phyloP scores from a whole-genome alignment of 2,113 vertebrate species.

The Oncorhynchus keta region DNA sequence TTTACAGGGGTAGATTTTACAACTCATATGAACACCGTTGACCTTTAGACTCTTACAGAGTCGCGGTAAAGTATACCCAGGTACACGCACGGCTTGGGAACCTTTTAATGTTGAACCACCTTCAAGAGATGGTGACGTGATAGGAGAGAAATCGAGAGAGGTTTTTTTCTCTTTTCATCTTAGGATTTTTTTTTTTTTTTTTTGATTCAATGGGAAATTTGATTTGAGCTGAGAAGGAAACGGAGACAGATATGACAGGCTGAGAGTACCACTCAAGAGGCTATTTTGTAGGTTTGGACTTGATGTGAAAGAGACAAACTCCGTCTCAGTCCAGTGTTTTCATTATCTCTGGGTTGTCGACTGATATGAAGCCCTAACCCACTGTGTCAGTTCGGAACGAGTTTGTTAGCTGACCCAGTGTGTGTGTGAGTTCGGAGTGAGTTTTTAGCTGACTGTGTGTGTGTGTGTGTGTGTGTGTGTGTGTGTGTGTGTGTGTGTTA shows the following conservation, averaged over 20 bases:
- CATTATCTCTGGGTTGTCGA: conserved; percentile 37
- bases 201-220: conserved; percentile 6
- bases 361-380: conserved; percentile 38
- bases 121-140: conserved; percentile 5
- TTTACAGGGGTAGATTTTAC: conserved; percentile 45
- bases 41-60: conserved; percentile 29
- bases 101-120: background rate
- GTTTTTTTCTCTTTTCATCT: background rate
- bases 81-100: conserved; percentile 7
- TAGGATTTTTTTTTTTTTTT: background rate
- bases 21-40: conserved; percentile 17
- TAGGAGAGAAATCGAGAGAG: background rate
- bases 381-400: conserved; percentile 33
- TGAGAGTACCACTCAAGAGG: conserved; percentile 14
- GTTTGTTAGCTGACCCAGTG: conserved; percentile 52
- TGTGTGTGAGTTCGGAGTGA: no score
- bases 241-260: background rate
- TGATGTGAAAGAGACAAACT: conserved; percentile 9
- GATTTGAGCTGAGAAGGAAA: background rate
- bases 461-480: no score
- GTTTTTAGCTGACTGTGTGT: no score
- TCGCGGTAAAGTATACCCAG: conserved; percentile 29
- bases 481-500: no score
- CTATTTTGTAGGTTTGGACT: background rate
- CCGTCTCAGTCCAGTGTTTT: conserved; percentile 36